Conservation (phyloP, 2,888 invertebrate species). For the Villa cingulata region DNA sequence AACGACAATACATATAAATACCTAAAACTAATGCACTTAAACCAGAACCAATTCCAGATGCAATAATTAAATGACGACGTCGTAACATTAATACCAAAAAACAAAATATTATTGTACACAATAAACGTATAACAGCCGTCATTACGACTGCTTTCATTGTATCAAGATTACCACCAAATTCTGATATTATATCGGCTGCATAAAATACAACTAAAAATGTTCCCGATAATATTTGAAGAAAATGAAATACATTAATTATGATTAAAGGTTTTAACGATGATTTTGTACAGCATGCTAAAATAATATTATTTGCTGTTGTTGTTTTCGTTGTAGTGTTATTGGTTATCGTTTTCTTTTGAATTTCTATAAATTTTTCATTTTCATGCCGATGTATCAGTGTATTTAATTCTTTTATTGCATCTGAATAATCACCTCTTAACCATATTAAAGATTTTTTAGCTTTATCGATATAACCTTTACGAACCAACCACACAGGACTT, state of each 20-base stretch:
- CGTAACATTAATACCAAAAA: conserved; percentile 49
- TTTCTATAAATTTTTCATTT: conserved; percentile 40
- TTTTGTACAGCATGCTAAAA: conserved; percentile 41
- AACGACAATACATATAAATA: conserved; percentile 36
- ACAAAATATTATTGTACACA: conserved; percentile 52
- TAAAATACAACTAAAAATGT: conserved; percentile 68
- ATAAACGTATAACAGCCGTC: conserved; percentile 51
- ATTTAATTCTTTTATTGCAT: conserved; percentile 46
- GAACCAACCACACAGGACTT: conserved; percentile 60
- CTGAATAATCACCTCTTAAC: conserved; percentile 45
- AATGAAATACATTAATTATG: conserved; percentile 58
- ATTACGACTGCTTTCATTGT: conserved; percentile 50
- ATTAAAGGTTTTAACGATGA: conserved; percentile 57
- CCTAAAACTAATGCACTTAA: conserved; percentile 48
- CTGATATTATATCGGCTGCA: conserved; percentile 56
- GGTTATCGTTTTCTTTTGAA: conserved; percentile 32
- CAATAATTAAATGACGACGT: conserved; percentile 49
- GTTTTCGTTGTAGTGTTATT: no score
- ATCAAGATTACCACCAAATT: conserved; percentile 38
- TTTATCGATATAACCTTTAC: conserved; percentile 42
- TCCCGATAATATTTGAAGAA: conserved; percentile 59
- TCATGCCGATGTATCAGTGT: conserved; percentile 46
- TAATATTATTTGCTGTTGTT: conserved; percentile 37
- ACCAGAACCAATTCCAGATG: conserved; percentile 54
- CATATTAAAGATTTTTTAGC: conserved; percentile 45